Percentiles rank a stretch among this genome's conserved stretches.
Evolutionary conservation across 2,113 vertebrate species (phyloP).

Genomic region (Cyprinodon variegatus): DNA sequence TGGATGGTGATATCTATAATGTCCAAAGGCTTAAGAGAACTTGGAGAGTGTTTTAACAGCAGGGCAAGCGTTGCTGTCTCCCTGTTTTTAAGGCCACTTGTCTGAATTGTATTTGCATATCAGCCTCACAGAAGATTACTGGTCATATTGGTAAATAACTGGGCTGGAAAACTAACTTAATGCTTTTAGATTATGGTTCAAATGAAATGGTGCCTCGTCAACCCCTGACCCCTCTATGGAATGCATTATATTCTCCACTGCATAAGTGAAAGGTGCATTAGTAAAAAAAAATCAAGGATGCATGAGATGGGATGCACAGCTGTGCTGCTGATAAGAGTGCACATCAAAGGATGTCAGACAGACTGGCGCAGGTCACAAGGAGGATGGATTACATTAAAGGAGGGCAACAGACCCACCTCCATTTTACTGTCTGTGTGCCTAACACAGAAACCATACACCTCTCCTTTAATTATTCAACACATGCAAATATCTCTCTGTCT

Average conservation of each 20-base stretch:
- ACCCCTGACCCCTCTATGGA: constrained; percentile 35
- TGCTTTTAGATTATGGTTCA: constrained; percentile 48
- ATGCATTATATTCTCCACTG: constrained; percentile 6
- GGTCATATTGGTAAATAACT: constrained; percentile 18
- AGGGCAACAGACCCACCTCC: constrained; percentile 42
- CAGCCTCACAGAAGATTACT: constrained; percentile 4
- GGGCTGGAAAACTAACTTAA: constrained; percentile 56
- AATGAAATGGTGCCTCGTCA: constrained; percentile 62
- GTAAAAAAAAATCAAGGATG: not conserved
- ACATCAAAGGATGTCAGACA: constrained; percentile 52
- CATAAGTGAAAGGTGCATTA: not conserved
- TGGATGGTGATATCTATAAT: not conserved
- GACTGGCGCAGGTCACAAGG: constrained; percentile 42
- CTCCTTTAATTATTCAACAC: constrained; percentile 61
- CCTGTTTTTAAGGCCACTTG: no score
- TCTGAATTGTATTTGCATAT: not conserved
- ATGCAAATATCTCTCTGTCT: constrained; percentile 37
- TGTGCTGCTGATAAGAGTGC: constrained; percentile 18
- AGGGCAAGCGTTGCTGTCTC: no score
- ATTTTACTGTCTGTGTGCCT: constrained; percentile 44
- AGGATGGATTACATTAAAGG: constrained; percentile 20
- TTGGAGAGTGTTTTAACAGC: not conserved
- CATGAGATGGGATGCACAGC: not conserved
- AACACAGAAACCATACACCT: constrained; percentile 51
- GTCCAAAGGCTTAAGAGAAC: not conserved